Evolutionary conservation across 2,113 vertebrate genomes (phyloP).

Genomic region (Proteles cristata): DNA sequence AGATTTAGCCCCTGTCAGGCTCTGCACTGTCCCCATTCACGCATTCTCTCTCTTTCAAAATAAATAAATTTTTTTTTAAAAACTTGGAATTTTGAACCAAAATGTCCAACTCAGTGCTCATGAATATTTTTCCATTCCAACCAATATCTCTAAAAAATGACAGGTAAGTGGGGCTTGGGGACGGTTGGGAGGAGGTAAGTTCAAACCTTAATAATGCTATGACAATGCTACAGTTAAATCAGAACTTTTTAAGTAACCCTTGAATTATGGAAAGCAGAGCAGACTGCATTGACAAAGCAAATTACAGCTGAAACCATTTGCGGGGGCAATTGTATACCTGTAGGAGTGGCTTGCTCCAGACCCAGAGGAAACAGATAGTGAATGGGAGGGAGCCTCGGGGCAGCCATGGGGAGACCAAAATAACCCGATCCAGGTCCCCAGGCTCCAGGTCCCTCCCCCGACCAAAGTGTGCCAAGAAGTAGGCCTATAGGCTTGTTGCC

Average conservation of each 20-base stretch:
- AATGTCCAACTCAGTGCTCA: background rate
- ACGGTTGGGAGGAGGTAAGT: background rate
- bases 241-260: background rate
- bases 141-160: background rate
- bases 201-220: background rate
- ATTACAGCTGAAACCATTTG: rapidly evolving
- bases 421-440: background rate
- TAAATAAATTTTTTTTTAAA: no score
- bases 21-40: no score
- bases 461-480: background rate
- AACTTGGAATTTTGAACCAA: background rate
- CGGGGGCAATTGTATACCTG: rapidly evolving
- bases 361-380: background rate
- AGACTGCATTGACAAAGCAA: background rate
- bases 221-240: background rate
- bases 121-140: background rate
- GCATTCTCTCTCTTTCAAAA: no score
- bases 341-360: background rate
- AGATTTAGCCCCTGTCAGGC: no score
- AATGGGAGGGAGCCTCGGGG: background rate
- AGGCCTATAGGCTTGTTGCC: background rate
- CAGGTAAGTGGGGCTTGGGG: background rate
- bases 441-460: background rate
- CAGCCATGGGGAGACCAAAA: background rate
- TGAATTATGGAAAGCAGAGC: background rate